phyloP scores from a whole-genome alignment of 1,140 invertebrate species.

The Planococcus citri region DNA sequence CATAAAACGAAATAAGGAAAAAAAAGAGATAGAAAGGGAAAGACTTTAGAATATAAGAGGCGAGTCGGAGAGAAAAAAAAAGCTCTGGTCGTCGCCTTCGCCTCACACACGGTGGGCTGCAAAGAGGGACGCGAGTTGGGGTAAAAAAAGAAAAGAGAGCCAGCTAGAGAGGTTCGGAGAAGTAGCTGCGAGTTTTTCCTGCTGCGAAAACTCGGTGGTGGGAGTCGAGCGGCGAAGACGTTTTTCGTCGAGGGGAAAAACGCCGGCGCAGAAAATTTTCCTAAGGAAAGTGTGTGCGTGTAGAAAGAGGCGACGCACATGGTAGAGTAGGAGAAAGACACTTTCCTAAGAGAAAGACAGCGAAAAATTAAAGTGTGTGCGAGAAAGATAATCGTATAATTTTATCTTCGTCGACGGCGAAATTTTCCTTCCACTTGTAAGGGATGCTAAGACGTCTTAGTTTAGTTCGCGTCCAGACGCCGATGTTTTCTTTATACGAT shows the following conservation, averaged over 20 bases:
- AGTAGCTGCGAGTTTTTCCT: background rate
- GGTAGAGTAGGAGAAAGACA: background rate
- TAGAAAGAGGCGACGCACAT: background rate
- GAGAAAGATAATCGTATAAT: constrained; percentile 14
- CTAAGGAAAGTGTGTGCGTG: background rate
- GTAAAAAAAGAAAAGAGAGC: background rate
- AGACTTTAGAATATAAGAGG: no score
- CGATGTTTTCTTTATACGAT: constrained; percentile 20
- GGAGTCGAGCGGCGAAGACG: background rate
- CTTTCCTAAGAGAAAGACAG: constrained; percentile 12
- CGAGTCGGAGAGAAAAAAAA: no score
- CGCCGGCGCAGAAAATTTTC: constrained; percentile 16
- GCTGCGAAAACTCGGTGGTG: no score
- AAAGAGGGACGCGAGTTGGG: background rate
- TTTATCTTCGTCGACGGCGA: background rate
- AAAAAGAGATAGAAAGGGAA: no score
- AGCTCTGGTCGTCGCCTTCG: no score
- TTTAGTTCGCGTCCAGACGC: constrained; percentile 19
- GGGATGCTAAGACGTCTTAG: constrained; percentile 18
- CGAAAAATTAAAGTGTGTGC: background rate
- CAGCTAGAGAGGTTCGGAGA: background rate
- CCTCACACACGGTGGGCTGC: no score
- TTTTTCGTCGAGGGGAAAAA: constrained; percentile 11
- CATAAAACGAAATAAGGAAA: no score
- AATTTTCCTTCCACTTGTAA: constrained; percentile 18